Evolutionary conservation across 2,797 vertebrate genomes (phyloP).

Genomic region (Spea hammondii): DNA sequence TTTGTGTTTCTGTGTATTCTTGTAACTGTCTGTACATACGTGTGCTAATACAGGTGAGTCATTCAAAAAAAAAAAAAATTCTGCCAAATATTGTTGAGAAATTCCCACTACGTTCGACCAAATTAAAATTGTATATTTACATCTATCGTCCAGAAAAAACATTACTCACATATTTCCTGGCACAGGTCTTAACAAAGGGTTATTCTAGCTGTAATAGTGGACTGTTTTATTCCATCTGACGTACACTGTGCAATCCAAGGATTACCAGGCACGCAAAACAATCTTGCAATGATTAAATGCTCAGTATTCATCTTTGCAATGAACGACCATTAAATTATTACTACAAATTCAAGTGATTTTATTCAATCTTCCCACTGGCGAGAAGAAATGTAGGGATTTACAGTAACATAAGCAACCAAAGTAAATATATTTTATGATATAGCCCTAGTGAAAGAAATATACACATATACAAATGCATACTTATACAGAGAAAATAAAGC

Average conservation of each 20-base stretch:
- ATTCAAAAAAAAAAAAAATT: neutral
- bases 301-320: neutral
- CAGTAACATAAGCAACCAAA: too few relatives aligned
- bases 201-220: neutral
- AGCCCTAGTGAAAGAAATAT: too few relatives aligned
- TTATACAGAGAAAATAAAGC: too few relatives aligned
- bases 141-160: neutral
- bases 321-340: neutral
- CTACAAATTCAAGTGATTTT: neutral
- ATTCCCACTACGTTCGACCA: neutral
- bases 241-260: neutral
- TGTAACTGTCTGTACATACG: neutral
- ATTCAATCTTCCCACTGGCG: too few relatives aligned
- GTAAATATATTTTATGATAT: too few relatives aligned
- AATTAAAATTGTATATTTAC: neutral
- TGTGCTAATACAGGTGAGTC: conserved; percentile 40
- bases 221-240: neutral
- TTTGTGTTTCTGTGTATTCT: neutral
- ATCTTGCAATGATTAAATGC: conserved; percentile 5
- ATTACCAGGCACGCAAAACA: conserved; percentile 18
- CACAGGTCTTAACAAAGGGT: neutral
- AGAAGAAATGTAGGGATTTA: too few relatives aligned
- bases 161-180: conserved; percentile 31
- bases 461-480: too few relatives aligned
- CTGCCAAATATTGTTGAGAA: conserved; percentile 22